A percentile compares a stretch with the other conserved stretches of the same genome.
Conservation (phyloP, 1,140 invertebrate genomes). For the Harpegnathos saltator region DNA sequence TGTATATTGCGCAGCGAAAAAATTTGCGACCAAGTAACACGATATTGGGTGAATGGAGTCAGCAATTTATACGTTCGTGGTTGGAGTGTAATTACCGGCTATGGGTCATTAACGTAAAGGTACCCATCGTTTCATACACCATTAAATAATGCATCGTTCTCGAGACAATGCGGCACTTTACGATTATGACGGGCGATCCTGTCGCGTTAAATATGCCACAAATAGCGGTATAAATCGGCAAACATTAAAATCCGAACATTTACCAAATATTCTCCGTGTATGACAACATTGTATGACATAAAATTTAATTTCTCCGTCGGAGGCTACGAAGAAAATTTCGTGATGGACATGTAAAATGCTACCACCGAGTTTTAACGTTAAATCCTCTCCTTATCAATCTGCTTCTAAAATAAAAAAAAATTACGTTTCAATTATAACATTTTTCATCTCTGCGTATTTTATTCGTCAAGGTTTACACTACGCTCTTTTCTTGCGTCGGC, state of each 20-base stretch:
- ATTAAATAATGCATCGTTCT: conserved; percentile 18
- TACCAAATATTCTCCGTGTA: neutral
- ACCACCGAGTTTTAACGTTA: too few species aligned
- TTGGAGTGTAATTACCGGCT: conserved; percentile 12
- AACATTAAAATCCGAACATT: neutral
- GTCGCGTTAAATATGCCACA: neutral
- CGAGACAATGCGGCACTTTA: neutral
- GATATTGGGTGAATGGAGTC: neutral
- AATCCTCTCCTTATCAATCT: too few species aligned
- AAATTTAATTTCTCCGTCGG: neutral
- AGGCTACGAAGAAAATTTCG: neutral
- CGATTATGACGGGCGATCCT: neutral
- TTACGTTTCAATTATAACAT: too few species aligned
- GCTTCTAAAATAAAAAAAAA: too few species aligned
- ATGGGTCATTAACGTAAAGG: neutral
- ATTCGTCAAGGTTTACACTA: too few species aligned
- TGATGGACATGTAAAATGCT: too few species aligned
- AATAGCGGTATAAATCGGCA: neutral
- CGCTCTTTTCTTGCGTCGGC: too few species aligned
- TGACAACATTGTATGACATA: neutral
- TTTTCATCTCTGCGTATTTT: too few species aligned
- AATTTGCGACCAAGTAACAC: too few species aligned
- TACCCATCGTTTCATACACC: neutral
- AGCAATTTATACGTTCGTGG: conserved; percentile 27
- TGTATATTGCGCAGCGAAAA: conserved; percentile 23